Percentiles rank a stretch among this genome's conserved stretches.
phyloP scores from a whole-genome alignment of 2,797 vertebrate genomes.

The Neopelma chrysocephalum region DNA sequence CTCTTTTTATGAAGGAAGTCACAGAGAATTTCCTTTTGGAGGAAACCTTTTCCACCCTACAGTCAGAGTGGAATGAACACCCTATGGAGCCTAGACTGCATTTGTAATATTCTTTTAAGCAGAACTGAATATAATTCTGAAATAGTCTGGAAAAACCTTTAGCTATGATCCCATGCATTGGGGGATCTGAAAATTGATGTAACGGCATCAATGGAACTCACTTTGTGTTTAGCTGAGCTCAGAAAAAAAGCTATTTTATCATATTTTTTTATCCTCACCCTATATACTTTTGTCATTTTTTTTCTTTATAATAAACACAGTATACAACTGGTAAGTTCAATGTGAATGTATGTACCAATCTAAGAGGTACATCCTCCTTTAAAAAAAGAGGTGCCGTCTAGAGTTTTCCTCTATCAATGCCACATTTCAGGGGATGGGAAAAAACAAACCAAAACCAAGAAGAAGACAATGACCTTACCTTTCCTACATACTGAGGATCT shows the following conservation, averaged over 20 bases:
- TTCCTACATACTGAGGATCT: slow-evolving; percentile 96
- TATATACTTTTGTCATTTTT: not conserved
- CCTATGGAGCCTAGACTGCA: not conserved
- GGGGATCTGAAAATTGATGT: not conserved
- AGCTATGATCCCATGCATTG: not conserved
- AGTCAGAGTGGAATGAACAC: not conserved
- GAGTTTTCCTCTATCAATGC: not conserved
- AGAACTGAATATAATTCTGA: not conserved
- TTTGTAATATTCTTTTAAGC: not conserved
- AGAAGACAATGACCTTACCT: slow-evolving; percentile 78
- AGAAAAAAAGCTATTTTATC: not conserved
- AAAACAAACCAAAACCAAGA: not conserved
- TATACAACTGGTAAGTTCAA: not conserved
- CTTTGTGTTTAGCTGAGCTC: not conserved
- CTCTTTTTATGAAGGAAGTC: not conserved
- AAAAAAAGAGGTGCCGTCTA: not conserved
- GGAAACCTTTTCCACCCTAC: not conserved
- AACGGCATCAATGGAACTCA: not conserved
- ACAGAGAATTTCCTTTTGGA: not conserved
- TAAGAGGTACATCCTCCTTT: not conserved
- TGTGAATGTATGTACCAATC: not conserved
- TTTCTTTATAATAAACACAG: not conserved
- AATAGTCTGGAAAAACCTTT: not conserved
- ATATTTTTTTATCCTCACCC: not conserved
- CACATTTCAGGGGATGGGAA: not conserved